Evolutionary conservation across 2,113 vertebrate species (phyloP).

Genomic region (Geothlypis trichas): DNA sequence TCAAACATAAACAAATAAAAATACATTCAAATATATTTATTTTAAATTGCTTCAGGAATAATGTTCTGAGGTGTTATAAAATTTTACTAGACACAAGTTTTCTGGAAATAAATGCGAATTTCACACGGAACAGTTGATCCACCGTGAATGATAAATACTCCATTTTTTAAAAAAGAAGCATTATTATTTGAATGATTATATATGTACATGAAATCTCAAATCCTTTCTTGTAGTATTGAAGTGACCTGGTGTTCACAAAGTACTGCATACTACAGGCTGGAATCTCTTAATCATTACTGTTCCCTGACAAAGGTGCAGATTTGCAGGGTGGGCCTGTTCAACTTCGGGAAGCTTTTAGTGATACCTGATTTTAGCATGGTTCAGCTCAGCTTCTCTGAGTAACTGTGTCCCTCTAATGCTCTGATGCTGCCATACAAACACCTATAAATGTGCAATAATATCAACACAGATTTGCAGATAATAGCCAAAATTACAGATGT

Average conservation of each 20-base stretch:
- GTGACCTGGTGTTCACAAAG: neutral
- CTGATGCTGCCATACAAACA: neutral
- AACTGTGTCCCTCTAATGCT: neutral
- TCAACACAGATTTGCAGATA: neutral
- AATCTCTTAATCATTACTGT: neutral
- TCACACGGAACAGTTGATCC: neutral
- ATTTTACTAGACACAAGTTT: neutral
- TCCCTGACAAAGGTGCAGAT: neutral
- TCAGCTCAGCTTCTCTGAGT: neutral
- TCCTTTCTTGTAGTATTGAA: neutral
- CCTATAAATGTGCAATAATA: neutral
- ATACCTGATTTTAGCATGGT: neutral
- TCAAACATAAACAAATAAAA: neutral
- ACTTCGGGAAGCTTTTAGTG: neutral
- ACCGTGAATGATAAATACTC: neutral
- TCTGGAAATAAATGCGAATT: neutral
- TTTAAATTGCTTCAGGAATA: neutral
- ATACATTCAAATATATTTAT: neutral
- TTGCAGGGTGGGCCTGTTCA: neutral
- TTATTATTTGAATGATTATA: neutral
- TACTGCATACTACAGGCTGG: fast-evolving
- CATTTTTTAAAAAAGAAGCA: neutral
- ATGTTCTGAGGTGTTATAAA: neutral
- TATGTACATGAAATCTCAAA: neutral
- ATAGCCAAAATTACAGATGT: neutral